Base-by-base conservation (phyloP, 2,888 invertebrate species). In the Lagria hirta region DNA sequence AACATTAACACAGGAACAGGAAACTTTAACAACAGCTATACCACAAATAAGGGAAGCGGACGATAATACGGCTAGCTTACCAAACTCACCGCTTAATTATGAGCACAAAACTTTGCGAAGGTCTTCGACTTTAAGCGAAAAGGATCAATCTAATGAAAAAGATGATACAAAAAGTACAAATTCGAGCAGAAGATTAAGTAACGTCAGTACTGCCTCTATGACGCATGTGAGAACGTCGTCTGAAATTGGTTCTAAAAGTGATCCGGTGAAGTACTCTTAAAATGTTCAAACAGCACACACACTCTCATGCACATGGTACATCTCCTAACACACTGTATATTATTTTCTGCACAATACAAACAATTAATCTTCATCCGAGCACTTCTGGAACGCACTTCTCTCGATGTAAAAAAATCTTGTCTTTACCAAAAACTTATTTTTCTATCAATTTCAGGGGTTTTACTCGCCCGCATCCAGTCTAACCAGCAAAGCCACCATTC, bases 381-480 rank as follows among this genome's bases (percentile, higher is more conserved):
- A 65, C 66, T 65, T 63, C 59, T 62, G 55, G 58, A 55, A 54
- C 53, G 38, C 50, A 50, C 48, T 32, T 36, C 34, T 45, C 18
- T 12, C 12, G 16, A 33, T 20, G n/a, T n/a, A n/a, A n/a, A n/a
- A n/a, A n/a, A n/a, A n/a, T n/a, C n/a, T n/a, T n/a, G 21, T 43
- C 17, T 14, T 16, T 4, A 21, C 3, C 13, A 10, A 14, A 20
- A 34, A 22, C 11, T 10, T 24, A 16, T 12, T 23, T 20, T 8
- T 21, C 20, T 18, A 8, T 13, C 20, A 33, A 12, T 52, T 59
- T 1, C 62, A 86, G 86, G 85, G 85, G 21, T 82, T 81, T 72
- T 85, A 84, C 62, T 85, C 85, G 0, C 83, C 85, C 0, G 84
- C 83, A 10, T 70, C 80, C 2, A 84, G 83, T 55, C 76, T 83